Base-by-base conservation (phyloP, 2,113 vertebrate species). In the Campylomormyrus tamandua region DNA sequence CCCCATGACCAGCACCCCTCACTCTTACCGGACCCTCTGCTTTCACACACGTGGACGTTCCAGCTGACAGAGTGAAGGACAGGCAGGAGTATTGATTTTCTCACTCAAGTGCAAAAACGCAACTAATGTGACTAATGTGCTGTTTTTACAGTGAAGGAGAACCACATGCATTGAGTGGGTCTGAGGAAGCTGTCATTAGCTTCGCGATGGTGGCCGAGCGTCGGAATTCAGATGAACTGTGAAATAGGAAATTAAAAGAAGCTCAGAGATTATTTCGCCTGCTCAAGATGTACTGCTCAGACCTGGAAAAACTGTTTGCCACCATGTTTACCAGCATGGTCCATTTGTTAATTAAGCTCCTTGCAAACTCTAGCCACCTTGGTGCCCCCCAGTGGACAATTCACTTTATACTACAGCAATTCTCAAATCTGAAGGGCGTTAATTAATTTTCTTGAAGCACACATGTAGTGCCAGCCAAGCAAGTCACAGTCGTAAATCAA, bases 311-410 rank as follows among this genome's bases (percentile, higher is more conserved):
- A 49, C 42, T 21, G 46, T 48, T 45, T 46, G 17, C 19, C 19
- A 10, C 19, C 42, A 11, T 46, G 9, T 46, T n/a, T 48, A 49
- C 49, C 52, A 88, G 50, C 31, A 48, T 35, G 17, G 31, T n/a
- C n/a, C 53, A 88, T 88, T 58, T 88, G 35, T 66, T 88, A 46
- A 70, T 70, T 70, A 88, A 39, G 87, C 8, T 2, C 53, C 87
- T 53, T 31, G 39, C 39, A 88, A 42, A 3, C 6, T 46, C 2
- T 62, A 17, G 87, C 8, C 39, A 45, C 39, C 39, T 66, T 46
- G 31, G 21, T 6, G 39, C 52, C 53, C 31, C 21, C 53, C 21
- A 66, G 56, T 66, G 56, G 50, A 35, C 85, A 87, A 52, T 53
- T 27, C 74, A 80, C 5, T 80, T 27, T 31, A 70, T 70, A 70